phyloP scores from a whole-genome alignment of 2,888 invertebrate genomes.

The Asteroscopus sphinx region DNA sequence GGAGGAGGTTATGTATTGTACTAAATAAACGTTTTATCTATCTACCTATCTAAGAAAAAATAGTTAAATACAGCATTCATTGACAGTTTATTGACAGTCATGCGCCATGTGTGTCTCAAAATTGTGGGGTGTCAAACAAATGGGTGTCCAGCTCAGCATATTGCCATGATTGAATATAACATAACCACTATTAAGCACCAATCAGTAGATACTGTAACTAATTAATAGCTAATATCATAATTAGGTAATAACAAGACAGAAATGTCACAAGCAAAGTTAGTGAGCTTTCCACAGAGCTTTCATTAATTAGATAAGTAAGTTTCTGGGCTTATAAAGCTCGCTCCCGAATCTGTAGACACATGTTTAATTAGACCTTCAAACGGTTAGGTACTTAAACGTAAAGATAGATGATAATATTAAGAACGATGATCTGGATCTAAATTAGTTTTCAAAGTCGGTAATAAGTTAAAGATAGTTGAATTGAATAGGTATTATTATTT shows the following conservation, averaged over 20 bases:
- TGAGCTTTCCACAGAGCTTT: background rate
- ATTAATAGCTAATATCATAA: background rate
- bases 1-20: no score
- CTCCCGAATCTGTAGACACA: conserved; percentile 7
- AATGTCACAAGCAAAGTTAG: conserved; percentile 20
- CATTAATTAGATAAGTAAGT: conserved; percentile 36
- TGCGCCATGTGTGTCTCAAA: no score
- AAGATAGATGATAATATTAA: background rate
- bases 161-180: no score
- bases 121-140: no score
- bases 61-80: no score
- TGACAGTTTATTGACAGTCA: no score
- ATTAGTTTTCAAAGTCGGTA: conserved; percentile 8
- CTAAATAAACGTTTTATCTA: no score
- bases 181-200: background rate
- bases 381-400: background rate
- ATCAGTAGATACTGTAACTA: background rate
- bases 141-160: no score
- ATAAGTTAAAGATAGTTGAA: no score
- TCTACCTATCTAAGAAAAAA: no score
- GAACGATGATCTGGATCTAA: background rate
- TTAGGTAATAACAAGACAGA: conserved; percentile 10
- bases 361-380: conserved; percentile 23
- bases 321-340: conserved; percentile 32
- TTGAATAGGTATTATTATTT: no score